phyloP scores from a whole-genome alignment of 2,113 vertebrate species.

The Cephalopholis sonnerati region DNA sequence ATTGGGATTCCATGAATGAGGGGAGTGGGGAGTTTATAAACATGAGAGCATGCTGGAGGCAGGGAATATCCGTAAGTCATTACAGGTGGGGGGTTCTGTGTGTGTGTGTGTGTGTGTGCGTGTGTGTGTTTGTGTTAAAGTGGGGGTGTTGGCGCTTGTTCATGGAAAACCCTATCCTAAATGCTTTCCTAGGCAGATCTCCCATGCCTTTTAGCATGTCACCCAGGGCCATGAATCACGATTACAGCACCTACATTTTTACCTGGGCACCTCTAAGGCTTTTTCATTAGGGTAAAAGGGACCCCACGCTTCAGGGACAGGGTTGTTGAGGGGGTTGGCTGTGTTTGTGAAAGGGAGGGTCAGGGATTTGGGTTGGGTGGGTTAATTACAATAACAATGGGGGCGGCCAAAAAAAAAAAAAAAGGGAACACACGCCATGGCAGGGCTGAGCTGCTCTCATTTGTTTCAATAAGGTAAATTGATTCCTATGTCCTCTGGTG shows the following conservation, averaged over 20 bases:
- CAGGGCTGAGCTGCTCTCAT: slow-evolving; percentile 79
- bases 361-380: slow-evolving; percentile 73
- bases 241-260: slow-evolving; percentile 69
- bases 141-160: slow-evolving; percentile 46
- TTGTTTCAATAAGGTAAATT: slow-evolving; percentile 88
- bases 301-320: slow-evolving; percentile 44
- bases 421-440: slow-evolving; percentile 54
- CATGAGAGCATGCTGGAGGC: slow-evolving; percentile 38
- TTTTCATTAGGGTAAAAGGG: slow-evolving; percentile 86
- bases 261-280: slow-evolving; percentile 71
- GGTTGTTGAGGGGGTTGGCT: slow-evolving; percentile 51
- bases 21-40: slow-evolving; percentile 64
- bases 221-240: slow-evolving; percentile 80
- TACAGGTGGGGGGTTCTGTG: slow-evolving; percentile 26
- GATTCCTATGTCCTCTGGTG: slow-evolving; percentile 83
- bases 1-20: slow-evolving; percentile 66
- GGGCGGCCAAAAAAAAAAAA: slow-evolving; percentile 71
- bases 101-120: slow-evolving; percentile 42
- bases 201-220: slow-evolving; percentile 77
- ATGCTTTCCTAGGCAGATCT: slow-evolving; percentile 72
- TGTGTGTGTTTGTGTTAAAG: background rate
- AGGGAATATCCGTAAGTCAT: slow-evolving; percentile 59
- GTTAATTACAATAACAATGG: slow-evolving; percentile 85
- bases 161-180: slow-evolving; percentile 72
- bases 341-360: slow-evolving; percentile 66